phyloP scores from a whole-genome alignment of 2,113 vertebrate genomes.

The Falco punctatus region DNA sequence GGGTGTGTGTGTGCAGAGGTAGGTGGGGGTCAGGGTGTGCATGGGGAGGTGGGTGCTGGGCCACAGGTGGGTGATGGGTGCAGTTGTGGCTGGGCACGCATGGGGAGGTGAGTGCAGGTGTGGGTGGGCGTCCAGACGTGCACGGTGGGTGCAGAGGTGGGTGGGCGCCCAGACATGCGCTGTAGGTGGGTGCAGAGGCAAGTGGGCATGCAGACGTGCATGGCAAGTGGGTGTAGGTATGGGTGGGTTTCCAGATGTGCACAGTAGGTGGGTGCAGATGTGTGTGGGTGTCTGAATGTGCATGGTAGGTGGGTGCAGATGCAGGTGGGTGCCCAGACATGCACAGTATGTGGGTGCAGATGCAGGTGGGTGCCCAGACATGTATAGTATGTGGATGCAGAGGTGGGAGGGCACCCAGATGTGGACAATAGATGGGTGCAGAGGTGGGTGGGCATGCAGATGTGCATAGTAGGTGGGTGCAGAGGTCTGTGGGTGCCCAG shows the following conservation, averaged over 20 bases:
- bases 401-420: too few species aligned
- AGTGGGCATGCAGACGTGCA: too few species aligned
- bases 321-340: accelerated
- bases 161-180: too few species aligned
- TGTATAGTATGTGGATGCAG: too few species aligned
- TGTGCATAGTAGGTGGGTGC: accelerated
- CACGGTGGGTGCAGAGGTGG: too few species aligned
- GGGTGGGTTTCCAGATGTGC: neutral
- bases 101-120: neutral
- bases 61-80: too few species aligned
- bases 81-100: neutral
- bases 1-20: too few species aligned
- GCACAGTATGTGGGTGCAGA: accelerated
- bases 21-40: neutral
- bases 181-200: too few species aligned
- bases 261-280: accelerated
- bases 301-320: accelerated
- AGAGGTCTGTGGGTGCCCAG: accelerated
- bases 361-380: too few species aligned
- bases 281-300: accelerated
- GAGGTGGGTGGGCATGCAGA: neutral
- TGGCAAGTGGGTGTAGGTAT: too few species aligned
- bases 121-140: too few species aligned
- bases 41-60: too few species aligned
- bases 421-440: neutral